Evolutionary conservation across 2,113 vertebrate species (phyloP).

Genomic region (Eretmochelys imbricata): DNA sequence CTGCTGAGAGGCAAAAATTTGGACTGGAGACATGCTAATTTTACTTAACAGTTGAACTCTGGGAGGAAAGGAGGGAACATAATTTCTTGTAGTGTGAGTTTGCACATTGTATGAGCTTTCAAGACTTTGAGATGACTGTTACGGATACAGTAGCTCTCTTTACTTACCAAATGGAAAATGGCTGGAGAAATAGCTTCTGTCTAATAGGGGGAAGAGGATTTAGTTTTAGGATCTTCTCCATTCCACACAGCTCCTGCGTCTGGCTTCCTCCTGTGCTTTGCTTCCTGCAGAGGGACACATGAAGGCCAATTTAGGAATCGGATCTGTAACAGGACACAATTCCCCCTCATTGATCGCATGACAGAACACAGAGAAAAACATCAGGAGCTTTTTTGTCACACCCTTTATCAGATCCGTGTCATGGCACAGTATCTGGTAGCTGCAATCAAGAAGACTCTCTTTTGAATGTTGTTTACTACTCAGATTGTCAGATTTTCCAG

Average conservation of each 20-base stretch:
- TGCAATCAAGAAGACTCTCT: not conserved
- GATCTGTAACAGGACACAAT: fast-evolving
- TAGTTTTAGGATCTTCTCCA: constrained; percentile 9
- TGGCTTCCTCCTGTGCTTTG: not conserved
- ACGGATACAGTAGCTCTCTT: too few species aligned
- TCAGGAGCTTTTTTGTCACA: not conserved
- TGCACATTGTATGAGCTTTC: constrained; percentile 37
- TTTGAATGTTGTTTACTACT: not conserved
- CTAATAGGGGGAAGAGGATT: not conserved
- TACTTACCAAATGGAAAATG: constrained; percentile 60
- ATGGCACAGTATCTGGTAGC: fast-evolving
- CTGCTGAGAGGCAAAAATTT: not conserved
- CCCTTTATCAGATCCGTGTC: not conserved
- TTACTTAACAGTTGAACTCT: constrained; percentile 50
- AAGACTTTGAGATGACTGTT: constrained; percentile 56
- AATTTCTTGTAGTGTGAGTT: constrained; percentile 55
- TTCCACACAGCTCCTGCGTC: not conserved
- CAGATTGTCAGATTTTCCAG: fast-evolving
- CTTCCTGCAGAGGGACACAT: fast-evolving
- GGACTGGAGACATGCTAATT: constrained; percentile 23
- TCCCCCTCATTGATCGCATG: fast-evolving
- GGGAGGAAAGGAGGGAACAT: constrained; percentile 22
- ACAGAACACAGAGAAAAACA: not conserved
- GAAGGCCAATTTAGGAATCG: not conserved
- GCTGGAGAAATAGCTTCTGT: constrained; percentile 50